Evolutionary conservation across 2,888 invertebrate genomes (phyloP).

Genomic region (Branchipolynoe longqiensis): DNA sequence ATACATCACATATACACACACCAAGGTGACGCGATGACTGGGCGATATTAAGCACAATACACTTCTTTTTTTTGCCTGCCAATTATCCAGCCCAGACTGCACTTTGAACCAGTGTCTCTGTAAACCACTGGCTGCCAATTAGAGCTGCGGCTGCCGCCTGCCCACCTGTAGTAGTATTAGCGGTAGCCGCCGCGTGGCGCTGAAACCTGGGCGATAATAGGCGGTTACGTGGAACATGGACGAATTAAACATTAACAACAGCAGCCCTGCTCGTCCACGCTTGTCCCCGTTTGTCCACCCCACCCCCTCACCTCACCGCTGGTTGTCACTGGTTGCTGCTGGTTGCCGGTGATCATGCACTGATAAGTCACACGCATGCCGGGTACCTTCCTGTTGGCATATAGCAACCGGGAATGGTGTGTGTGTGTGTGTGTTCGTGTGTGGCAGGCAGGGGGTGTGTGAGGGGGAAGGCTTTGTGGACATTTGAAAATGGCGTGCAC

Average conservation of each 20-base stretch:
- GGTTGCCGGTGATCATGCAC: background rate
- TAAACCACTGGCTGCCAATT: slow-evolving; percentile 36
- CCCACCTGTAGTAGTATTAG: slow-evolving; percentile 33
- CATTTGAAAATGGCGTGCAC: too few relatives aligned
- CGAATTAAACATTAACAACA: slow-evolving; percentile 46
- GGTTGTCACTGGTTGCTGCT: background rate
- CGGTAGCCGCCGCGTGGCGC: too few relatives aligned
- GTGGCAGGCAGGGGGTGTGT: background rate
- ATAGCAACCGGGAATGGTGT: too few relatives aligned
- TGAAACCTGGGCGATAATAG: slow-evolving; percentile 15
- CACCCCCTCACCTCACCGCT: too few relatives aligned
- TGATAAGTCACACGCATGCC: slow-evolving; percentile 33
- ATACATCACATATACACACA: too few relatives aligned
- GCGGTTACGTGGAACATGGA: slow-evolving; percentile 6
- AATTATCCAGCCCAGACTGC: slow-evolving; percentile 18
- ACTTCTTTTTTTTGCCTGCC: slow-evolving; percentile 25
- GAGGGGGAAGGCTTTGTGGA: background rate
- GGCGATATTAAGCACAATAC: slow-evolving; percentile 34
- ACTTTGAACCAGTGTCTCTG: background rate
- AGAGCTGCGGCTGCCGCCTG: slow-evolving; percentile 13
- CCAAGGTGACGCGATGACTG: background rate
- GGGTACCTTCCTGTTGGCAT: background rate
- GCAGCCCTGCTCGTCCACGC: background rate
- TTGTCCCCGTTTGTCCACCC: too few relatives aligned
- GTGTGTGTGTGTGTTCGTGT: background rate